These are phyloP conservation scores for Crotalus adamanteus DNA, from an alignment of 2,797 vertebrate species.

Conservation along the genomic window DNA sequence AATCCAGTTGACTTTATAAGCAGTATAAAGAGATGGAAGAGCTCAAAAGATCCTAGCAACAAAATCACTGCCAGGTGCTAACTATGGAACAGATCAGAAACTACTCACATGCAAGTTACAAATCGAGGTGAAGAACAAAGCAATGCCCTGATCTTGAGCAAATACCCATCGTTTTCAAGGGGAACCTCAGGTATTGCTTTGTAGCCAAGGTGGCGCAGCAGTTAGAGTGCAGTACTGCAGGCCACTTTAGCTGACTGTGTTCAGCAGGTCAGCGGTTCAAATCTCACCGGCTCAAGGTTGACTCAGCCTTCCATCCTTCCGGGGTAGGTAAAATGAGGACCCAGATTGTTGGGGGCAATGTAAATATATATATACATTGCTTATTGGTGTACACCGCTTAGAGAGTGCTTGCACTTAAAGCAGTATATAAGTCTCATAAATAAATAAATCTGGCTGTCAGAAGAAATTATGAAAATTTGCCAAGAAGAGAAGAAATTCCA, in stretches of 20 bases:
- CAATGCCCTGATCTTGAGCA: not conserved
- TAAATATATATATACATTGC: no score
- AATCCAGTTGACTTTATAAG: not conserved
- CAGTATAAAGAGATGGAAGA: not conserved
- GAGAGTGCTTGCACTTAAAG: no score
- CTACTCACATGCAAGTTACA: not conserved
- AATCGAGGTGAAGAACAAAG: not conserved
- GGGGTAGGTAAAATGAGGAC: no score
- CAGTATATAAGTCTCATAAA: no score
- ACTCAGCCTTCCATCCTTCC: no score
- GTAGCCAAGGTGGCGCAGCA: no score
- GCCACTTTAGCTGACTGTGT: no score
- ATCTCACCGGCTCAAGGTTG: no score
- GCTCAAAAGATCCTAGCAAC: not conserved
- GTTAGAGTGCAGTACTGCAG: no score
- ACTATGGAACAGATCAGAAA: not conserved
- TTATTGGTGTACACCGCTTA: no score
- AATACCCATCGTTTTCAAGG: not conserved
- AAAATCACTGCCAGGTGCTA: not conserved
- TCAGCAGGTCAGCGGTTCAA: no score
- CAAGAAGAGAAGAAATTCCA: not conserved
- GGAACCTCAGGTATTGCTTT: not conserved
- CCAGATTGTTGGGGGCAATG: no score
- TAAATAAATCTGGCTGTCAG: not conserved
- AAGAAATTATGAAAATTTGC: not conserved